phyloP scores from a whole-genome alignment of 2,888 invertebrate genomes.

The Conops quadrifasciatus region DNA sequence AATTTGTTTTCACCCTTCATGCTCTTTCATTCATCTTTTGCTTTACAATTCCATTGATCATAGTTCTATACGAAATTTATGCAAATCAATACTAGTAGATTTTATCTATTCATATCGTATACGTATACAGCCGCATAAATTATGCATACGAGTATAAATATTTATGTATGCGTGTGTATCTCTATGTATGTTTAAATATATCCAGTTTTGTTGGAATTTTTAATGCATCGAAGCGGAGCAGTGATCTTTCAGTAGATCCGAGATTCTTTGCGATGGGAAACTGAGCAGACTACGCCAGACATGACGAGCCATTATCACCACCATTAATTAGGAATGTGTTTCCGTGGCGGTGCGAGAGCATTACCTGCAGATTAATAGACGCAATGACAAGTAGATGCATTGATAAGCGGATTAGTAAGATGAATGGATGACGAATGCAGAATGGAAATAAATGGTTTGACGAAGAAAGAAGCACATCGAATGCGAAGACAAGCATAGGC shows the following conservation, averaged over 20 bases:
- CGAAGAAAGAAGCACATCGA: background rate
- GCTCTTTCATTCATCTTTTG: no score
- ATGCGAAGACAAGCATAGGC: no score
- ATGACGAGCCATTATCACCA: background rate
- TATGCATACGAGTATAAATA: background rate
- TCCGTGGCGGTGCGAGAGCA: background rate
- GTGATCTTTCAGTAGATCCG: background rate
- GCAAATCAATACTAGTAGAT: no score
- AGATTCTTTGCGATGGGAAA: background rate
- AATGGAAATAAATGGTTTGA: background rate
- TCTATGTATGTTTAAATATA: background rate
- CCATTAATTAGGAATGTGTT: background rate
- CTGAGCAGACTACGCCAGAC: background rate
- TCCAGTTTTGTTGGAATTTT: background rate
- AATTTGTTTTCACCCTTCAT: no score
- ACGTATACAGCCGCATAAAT: background rate
- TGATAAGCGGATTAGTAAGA: constrained; percentile 12
- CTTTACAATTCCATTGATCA: no score
- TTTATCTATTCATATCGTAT: background rate
- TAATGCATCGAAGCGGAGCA: background rate
- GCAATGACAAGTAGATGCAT: background rate
- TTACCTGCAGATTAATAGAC: background rate
- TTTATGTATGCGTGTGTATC: background rate
- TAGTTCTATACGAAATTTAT: no score
- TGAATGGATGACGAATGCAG: background rate